A percentile compares a stretch with the other conserved stretches of the same genome.
These are phyloP conservation scores for Brachionichthys hirsutus DNA, from an alignment of 2,113 vertebrate genomes.

Conservation along the genomic window DNA sequence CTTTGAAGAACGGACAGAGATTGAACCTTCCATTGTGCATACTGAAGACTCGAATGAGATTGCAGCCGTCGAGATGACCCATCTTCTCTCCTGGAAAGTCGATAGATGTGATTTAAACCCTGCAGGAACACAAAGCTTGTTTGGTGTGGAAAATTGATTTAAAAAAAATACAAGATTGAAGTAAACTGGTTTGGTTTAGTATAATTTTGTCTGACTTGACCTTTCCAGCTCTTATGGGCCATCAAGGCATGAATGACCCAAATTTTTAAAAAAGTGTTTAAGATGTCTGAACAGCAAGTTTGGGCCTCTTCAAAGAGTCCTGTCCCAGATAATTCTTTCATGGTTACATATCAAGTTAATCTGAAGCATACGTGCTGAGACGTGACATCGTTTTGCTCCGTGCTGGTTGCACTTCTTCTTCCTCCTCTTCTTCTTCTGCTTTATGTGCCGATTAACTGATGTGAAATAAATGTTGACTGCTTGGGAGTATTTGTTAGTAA, in stretches of 20 bases:
- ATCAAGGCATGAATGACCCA: conserved; percentile 9
- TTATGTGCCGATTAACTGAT: conserved; percentile 14
- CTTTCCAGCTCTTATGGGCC: neutral
- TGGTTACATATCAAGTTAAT: conserved; percentile 1
- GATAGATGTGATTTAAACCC: too few relatives aligned
- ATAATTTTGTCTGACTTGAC: conserved; percentile 8
- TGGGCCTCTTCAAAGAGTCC: neutral
- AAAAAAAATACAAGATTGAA: neutral
- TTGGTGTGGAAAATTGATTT: neutral
- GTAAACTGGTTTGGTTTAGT: neutral
- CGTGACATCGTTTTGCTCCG: neutral
- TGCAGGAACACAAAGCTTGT: too few relatives aligned
- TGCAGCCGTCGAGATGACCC: neutral
- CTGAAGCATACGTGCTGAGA: conserved; percentile 3
- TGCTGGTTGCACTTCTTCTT: neutral
- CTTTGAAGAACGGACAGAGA: neutral
- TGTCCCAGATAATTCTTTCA: neutral
- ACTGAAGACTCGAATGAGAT: conserved; percentile 8
- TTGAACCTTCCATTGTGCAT: neutral
- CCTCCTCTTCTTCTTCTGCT: too few relatives aligned
- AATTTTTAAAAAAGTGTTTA: conserved; percentile 5
- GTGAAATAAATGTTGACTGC: conserved; percentile 31
- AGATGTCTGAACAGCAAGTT: neutral
- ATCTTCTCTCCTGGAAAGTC: too few relatives aligned
- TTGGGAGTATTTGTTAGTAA: conserved; percentile 22